phyloP scores from a whole-genome alignment of 2,797 vertebrate species.

The Karalla daura region DNA sequence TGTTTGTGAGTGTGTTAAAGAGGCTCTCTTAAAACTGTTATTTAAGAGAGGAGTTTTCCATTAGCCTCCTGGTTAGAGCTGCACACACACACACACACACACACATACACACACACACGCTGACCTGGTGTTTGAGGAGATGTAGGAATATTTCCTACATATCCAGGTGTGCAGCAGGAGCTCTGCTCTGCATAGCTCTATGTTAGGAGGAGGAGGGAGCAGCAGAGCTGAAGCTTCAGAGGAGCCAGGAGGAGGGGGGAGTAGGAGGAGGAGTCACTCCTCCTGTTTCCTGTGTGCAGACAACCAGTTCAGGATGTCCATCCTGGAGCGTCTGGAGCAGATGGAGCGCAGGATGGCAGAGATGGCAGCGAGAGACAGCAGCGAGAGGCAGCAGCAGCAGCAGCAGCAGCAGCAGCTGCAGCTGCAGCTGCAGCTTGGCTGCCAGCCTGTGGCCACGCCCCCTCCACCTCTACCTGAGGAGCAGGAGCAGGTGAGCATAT shows the following conservation, averaged over 20 bases:
- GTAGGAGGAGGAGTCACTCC: slow-evolving; percentile 8
- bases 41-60: slow-evolving; percentile 25
- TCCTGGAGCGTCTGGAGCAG: slow-evolving; percentile 92
- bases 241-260: no score
- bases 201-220: no score
- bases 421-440: slow-evolving; percentile 50
- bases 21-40: slow-evolving; percentile 31
- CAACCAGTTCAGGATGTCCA: slow-evolving; percentile 95
- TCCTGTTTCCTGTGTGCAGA: slow-evolving; percentile 74
- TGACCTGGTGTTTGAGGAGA: no score
- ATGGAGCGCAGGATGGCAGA: slow-evolving; percentile 92
- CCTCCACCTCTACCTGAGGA: slow-evolving; percentile 59
- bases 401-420: slow-evolving; percentile 46
- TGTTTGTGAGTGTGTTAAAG: slow-evolving; percentile 24
- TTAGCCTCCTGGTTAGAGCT: slow-evolving; percentile 39
- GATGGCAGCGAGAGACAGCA: slow-evolving; percentile 72
- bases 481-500: slow-evolving; percentile 60
- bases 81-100: slow-evolving; percentile 10
- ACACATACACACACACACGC: slow-evolving; percentile 7
- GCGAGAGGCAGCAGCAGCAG: slow-evolving; percentile 4
- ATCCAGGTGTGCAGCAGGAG: no score
- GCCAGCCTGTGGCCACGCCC: slow-evolving; percentile 58
- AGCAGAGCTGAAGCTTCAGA: no score
- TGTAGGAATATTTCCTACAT: no score
- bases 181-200: no score